phyloP scores from a whole-genome alignment of 2,888 invertebrate species.

The Gymnosoma rotundatum region DNA sequence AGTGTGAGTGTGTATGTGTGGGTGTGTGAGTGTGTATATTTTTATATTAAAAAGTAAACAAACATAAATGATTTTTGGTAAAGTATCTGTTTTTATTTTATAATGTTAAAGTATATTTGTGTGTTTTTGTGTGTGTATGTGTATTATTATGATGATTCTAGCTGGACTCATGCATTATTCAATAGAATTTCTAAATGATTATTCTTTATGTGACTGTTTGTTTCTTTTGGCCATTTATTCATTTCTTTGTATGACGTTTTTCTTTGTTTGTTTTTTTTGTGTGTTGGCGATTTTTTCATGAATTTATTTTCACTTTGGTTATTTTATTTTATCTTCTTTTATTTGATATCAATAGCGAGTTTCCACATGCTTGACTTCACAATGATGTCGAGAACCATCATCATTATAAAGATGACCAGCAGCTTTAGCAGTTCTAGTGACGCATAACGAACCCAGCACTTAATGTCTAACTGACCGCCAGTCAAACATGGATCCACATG shows the following conservation, averaged over 20 bases:
- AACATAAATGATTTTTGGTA: constrained; percentile 49
- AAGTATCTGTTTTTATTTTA: constrained; percentile 29
- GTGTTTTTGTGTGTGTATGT: constrained; percentile 20
- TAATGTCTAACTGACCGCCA: constrained; percentile 19
- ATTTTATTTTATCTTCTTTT: constrained; percentile 34
- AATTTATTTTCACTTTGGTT: constrained; percentile 65
- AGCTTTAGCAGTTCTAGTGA: constrained; percentile 66
- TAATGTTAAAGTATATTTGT: background rate
- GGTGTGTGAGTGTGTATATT: background rate
- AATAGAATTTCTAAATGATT: constrained; percentile 82
- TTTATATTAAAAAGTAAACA: constrained; percentile 47
- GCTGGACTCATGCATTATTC: constrained; percentile 81
- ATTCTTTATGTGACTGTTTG: constrained; percentile 83
- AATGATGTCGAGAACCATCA: constrained; percentile 70
- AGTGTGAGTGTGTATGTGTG: background rate
- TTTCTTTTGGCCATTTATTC: constrained; percentile 82
- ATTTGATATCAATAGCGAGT: constrained; percentile 69
- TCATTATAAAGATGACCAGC: constrained; percentile 68
- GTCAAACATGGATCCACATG: constrained; percentile 25
- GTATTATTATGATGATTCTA: constrained; percentile 63
- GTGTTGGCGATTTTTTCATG: constrained; percentile 58
- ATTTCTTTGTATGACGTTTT: constrained; percentile 71
- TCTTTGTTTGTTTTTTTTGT: constrained; percentile 30
- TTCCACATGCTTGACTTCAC: constrained; percentile 79
- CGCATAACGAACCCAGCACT: constrained; percentile 58